Base-by-base conservation (phyloP, 2,797 vertebrate genomes). In the Macropodus opercularis region DNA sequence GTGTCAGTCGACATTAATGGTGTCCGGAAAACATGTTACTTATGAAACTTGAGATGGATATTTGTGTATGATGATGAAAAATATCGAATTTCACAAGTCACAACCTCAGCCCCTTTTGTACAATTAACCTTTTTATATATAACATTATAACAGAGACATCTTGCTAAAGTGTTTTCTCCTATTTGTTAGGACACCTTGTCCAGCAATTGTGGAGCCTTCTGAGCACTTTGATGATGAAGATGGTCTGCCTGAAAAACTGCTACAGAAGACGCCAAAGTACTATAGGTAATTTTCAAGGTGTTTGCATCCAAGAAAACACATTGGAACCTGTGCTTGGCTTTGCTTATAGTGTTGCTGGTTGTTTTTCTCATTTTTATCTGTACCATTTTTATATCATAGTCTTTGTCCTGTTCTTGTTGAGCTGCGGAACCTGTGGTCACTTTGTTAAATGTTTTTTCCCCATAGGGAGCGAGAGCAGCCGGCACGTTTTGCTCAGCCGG, bases 151-250 rank as follows among this genome's bases (percentile, higher is more conserved):
- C 13, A 8, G 4, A 22, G 4, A 14, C 32, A 34, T 22, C 24
- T 63, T 26, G 29, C 29, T 19, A 12, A 1, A 12, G 18, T 12
- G 35, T 52, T 14, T 49, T 12, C n/a, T 9, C 5, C 17, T 0
- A 50, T 38, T 24, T 27, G 24, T 38, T 53, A 99, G 98, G 50
- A 98, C 96, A 9, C 98, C 98, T 32, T 94, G 96, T 72, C 98
- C 98, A 41, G 96, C 94, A 73, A 94, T 98, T 72, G 94, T 99
- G 59, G 98, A 99, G 79, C 96, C 96, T 6, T 94, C 95, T 71
- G 96, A 98, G 56, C 96, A 98, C 63, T 93, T 95, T 83, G 97
- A 99, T 79, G 93, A 96, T 69, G 97, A 98, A 82, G 98, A 98
- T 73, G 98, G 98, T 15, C 88, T 98, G 11, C 91, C 95, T 52